Evolutionary conservation across 1,140 invertebrate genomes (phyloP).

Genomic region (Latrodectus geometricus): DNA sequence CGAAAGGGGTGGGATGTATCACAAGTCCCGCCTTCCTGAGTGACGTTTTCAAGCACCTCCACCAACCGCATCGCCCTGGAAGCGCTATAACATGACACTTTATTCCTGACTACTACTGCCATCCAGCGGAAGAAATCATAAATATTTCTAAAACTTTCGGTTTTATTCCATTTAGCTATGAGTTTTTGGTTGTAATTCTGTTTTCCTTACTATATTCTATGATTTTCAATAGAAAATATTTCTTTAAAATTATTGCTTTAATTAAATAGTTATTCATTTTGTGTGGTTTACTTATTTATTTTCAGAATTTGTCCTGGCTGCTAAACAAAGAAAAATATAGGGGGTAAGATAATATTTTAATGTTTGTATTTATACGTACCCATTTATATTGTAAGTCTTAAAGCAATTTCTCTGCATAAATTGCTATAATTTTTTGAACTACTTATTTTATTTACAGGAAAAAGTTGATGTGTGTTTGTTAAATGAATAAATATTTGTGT

Average conservation of each 20-base stretch:
- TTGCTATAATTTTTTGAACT: too few species aligned
- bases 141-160: constrained; percentile 4
- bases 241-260: not conserved
- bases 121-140: constrained; percentile 25
- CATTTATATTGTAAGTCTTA: too few species aligned
- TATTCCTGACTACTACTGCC: constrained; percentile 44
- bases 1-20: constrained; percentile 58
- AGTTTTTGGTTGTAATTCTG: not conserved
- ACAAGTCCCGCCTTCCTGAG: constrained; percentile 59
- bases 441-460: too few species aligned
- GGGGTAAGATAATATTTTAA: too few species aligned
- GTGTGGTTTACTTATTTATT: too few species aligned
- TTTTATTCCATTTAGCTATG: not conserved
- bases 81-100: constrained; percentile 42
- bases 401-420: too few species aligned
- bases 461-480: too few species aligned
- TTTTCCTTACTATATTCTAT: not conserved
- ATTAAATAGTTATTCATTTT: too few species aligned
- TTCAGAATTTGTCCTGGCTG: too few species aligned
- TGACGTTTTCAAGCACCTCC: constrained; percentile 56
- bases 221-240: not conserved
- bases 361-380: too few species aligned
- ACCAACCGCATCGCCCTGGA: constrained; percentile 50
- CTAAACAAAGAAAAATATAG: too few species aligned
- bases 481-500: too few species aligned